Evolutionary conservation across 2,888 invertebrate genomes (phyloP), one percentile per base, ranked within the genome.

Genomic region (Lithosia quadra): DNA sequence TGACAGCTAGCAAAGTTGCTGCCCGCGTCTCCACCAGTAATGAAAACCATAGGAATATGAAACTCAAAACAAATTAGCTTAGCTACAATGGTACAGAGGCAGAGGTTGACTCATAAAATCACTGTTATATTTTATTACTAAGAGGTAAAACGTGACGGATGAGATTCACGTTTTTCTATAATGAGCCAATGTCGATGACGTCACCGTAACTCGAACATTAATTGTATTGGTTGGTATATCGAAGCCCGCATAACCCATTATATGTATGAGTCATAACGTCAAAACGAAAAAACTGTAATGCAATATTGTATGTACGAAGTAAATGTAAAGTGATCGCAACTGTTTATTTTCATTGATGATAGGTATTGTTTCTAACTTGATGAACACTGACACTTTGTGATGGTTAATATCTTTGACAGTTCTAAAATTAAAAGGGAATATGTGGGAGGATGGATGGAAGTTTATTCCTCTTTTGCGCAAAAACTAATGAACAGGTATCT

Each of bases 101-200:
- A 49, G 43, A 8, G 49, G n/a, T 63, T 79, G 80, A 79, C 33
- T 79, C 80, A 77, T 72, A 64, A 57, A 64, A 65, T 63, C 59
- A 65, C 66, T 67, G 68, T 69, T 70, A 71, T 75, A 72, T 60
- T 74, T 70, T 75, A 77, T 78, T 61, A 73, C 69, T 63, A 72
- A 72, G 72, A 72, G 66, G 75, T 72, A 76, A 72, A 80, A 80
- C 80, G 80, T 80, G 80, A 78, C 78, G 72, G 64, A 68, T 53
- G 53, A 28, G 60, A 43, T 65, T 74, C 76, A 80, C 80, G 80
- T 80, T 80, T 75, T 76, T 73, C 64, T 75, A 72, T 75, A 75
- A 73, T 76, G 76, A 76, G 64, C 77, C 76, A 75, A 75, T 76
- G 69, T 67, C 34, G 36, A 36, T 84, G 84, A 86, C 86, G 84